Base-by-base conservation (phyloP, 2,888 invertebrate species). In the Drosophila mimetica region DNA sequence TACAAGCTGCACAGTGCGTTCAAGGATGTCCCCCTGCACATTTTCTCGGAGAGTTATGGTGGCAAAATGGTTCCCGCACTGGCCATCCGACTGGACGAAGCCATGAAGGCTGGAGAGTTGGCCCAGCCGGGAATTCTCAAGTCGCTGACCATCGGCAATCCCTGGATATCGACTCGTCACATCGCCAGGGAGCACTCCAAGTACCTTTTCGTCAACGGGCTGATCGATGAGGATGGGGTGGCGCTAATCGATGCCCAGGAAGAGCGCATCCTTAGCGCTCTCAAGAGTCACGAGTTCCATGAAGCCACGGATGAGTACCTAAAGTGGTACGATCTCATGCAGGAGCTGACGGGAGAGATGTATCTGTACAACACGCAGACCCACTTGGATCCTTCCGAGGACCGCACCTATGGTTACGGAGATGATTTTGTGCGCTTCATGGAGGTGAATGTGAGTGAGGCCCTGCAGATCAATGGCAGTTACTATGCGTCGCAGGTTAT, bases 61-160 rank as follows among this genome's bases (percentile, higher is more conserved):
- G 97, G 97, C 1, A 97, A 97, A 92, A 97, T 97, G 97, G 95
- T 96, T 0, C 94, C 95, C 0, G 96, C 96, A 78, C 96, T 97
- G 91, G 96, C 95, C 91, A 93, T 79, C n/a, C 83, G 87, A 16
- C 66, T 90, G 51, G 53, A 90, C 28, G 81, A 95, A 94, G 95
- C 94, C 4, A 93, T 95, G 86, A 84, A 92, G 66, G 89, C 89
- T 0, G 94, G 94, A 0, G 92, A 92, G 11, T 93, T 96, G n/a
- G 91, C 72, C 91, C 36, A 94, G 94, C 30, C 95, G 96, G 53
- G 64, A 13, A 48, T 8, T 89, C 58, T 98, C 50, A 93, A 93
- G 83, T 97, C 97, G 0, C 94, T 98, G 18, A 95, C 94, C 0
- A 93, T 98, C 89, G 97, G 97, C 0, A 97, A 97, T 90, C 95